Percentiles rank a stretch among this genome's conserved stretches.
Conservation (phyloP, 1,140 invertebrate species). For the Drosophila ohnishii region DNA sequence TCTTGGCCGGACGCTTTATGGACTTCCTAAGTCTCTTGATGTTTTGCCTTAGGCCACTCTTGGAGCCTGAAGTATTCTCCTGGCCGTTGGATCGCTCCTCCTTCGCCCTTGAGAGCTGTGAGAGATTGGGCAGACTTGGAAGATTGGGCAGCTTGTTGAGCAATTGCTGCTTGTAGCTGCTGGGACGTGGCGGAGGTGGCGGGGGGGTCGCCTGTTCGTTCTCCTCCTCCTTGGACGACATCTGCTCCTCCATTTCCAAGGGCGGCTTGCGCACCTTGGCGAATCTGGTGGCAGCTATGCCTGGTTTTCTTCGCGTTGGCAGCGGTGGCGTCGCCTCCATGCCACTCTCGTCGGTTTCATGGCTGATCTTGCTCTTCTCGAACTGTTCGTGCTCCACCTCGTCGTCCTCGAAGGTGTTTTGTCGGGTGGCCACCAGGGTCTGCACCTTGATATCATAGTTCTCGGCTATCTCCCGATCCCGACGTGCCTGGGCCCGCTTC, state of each 20-base stretch:
- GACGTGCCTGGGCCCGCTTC: conserved; percentile 42
- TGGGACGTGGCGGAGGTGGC: conserved; percentile 18
- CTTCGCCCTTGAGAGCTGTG: conserved; percentile 6
- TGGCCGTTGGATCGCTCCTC: conserved; percentile 1
- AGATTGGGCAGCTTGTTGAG: conserved; percentile 31
- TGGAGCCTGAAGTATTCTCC: neutral
- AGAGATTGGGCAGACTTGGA: conserved; percentile 22
- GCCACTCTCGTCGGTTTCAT: conserved; percentile 71
- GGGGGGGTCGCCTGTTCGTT: neutral
- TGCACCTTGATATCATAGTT: conserved; percentile 73
- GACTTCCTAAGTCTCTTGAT: conserved; percentile 65
- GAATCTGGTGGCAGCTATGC: conserved; percentile 71
- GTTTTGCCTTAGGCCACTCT: conserved; percentile 46
- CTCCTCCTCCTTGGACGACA: neutral
- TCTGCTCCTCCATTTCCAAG: conserved; percentile 37
- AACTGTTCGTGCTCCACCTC: conserved; percentile 16
- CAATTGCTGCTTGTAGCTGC: conserved; percentile 33
- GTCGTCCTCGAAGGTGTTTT: conserved; percentile 53
- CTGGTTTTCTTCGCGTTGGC: conserved; percentile 40
- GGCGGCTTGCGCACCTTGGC: conserved; percentile 69
- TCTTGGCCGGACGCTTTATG: conserved; percentile 59
- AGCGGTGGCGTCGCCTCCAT: conserved; percentile 51
- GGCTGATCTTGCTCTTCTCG: conserved; percentile 22
- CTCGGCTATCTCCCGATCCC: conserved; percentile 70
- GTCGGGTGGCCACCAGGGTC: conserved; percentile 42